Base-by-base conservation (phyloP, 2,888 invertebrate species). In the Gastracanthus pulcherrimus region DNA sequence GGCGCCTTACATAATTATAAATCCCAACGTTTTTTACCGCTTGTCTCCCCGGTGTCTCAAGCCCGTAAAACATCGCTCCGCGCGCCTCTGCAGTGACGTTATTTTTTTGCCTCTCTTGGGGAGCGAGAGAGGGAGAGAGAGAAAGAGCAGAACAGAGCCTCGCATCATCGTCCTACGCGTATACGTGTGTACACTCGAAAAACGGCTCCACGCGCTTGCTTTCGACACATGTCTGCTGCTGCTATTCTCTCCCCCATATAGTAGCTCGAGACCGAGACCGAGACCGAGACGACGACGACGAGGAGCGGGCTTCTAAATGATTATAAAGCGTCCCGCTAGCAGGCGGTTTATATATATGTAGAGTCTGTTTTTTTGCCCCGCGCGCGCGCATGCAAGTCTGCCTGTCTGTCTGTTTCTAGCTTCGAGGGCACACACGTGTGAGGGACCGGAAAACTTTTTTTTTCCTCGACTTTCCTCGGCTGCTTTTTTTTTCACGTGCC, bases 321-420 rank as follows among this genome's bases (percentile, higher is more conserved):
- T 78, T 78, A 71, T 64, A 55, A 71, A 64, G 78, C 78, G 71
- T 16, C 38, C 51, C 51, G 67, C 41, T 26, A 64, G 51, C 48
- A 36, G 34, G 55, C 41, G 64, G 51, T 55, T 36, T 45, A 19
- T 69, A 58, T 41, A 58, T 69, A 13, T n/a, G 13, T 16, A 29
- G 0, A 19, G 7, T 13, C 19, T 41, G n/a, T 60, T 26, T 72
- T 38, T 71, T 55, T 38, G 13, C n/a, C n/a, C n/a, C n/a, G n/a
- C n/a, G n/a, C n/a, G n/a, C n/a, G n/a, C n/a, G n/a, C n/a, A n/a
- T n/a, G n/a, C n/a, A n/a, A n/a, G n/a, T n/a, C n/a, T n/a, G n/a
- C n/a, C n/a, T n/a, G n/a, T n/a, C n/a, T n/a, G n/a, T n/a, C n/a
- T n/a, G n/a, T n/a, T n/a, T n/a, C n/a, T n/a, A n/a, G n/a, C 13